These are phyloP conservation scores for Acholoe squamosa DNA, from an alignment of 2,888 invertebrate species.

Conservation along the genomic window DNA sequence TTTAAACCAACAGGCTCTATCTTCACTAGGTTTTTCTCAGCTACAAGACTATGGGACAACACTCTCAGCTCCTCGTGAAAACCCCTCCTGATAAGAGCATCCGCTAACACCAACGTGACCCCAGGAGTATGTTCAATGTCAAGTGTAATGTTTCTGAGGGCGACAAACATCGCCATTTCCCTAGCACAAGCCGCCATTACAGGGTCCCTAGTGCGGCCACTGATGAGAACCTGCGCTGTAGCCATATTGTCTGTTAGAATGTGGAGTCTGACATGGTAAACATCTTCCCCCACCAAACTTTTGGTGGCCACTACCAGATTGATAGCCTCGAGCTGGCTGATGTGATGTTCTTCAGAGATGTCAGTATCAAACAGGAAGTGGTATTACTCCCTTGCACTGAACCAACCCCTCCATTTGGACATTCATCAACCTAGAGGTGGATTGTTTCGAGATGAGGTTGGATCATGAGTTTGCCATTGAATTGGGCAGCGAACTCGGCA, in stretches of 20 bases:
- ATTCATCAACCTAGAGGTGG: not conserved
- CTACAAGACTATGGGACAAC: too few relatives aligned
- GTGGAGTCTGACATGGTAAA: not conserved
- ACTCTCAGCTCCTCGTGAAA: too few relatives aligned
- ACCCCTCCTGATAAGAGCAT: not conserved
- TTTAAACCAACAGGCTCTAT: too few relatives aligned
- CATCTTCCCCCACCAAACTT: too few relatives aligned
- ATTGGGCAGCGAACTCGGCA: not conserved
- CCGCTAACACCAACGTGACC: not conserved
- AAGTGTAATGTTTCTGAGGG: not conserved
- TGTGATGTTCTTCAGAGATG: not conserved
- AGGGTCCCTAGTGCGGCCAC: conserved; percentile 7
- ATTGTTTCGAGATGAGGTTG: too few relatives aligned
- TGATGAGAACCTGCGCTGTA: not conserved
- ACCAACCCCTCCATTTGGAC: too few relatives aligned
- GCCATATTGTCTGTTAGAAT: not conserved
- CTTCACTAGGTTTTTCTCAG: too few relatives aligned
- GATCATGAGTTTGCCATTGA: not conserved
- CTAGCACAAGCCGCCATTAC: conserved; percentile 32
- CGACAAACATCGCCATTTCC: conserved; percentile 1
- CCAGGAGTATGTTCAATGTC: not conserved
- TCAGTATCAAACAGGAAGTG: too few relatives aligned
- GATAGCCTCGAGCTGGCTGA: not conserved
- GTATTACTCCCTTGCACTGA: not conserved
- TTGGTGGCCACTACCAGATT: not conserved